Evolutionary conservation across 2,797 vertebrate genomes (phyloP).

Genomic region (Lagocephalus sceleratus): DNA sequence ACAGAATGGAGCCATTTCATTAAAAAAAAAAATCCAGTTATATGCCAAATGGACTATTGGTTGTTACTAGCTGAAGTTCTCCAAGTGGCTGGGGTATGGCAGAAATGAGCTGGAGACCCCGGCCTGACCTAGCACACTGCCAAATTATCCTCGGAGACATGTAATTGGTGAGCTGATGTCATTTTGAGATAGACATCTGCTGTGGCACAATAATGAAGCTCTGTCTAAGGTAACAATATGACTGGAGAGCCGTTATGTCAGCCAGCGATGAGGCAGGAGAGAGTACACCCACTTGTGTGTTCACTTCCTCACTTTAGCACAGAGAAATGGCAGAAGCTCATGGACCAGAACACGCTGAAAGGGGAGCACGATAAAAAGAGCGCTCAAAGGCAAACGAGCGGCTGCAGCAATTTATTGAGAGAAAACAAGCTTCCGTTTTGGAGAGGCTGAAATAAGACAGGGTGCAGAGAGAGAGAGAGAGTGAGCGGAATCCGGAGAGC

Average conservation of each 20-base stretch:
- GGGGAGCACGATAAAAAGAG: slow-evolving; percentile 38
- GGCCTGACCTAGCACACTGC: slow-evolving; percentile 50
- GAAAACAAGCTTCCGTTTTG: slow-evolving; percentile 59
- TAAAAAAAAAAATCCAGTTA: slow-evolving; percentile 44
- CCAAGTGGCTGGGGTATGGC: slow-evolving; percentile 42
- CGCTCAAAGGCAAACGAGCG: slow-evolving; percentile 42
- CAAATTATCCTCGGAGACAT: slow-evolving; percentile 68
- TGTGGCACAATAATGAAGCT: slow-evolving; percentile 64
- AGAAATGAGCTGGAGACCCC: slow-evolving; percentile 51
- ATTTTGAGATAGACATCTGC: slow-evolving; percentile 70
- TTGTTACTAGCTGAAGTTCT: slow-evolving; percentile 48
- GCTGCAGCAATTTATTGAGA: slow-evolving; percentile 48
- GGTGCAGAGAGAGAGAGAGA: slow-evolving; percentile 54
- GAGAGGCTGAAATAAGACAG: slow-evolving; percentile 13
- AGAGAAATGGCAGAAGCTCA: slow-evolving; percentile 43
- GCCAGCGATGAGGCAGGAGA: slow-evolving; percentile 54
- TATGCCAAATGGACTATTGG: slow-evolving; percentile 46
- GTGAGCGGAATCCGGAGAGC: no score
- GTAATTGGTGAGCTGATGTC: slow-evolving; percentile 72
- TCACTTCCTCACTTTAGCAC: slow-evolving; percentile 24
- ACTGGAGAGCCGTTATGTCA: slow-evolving; percentile 65
- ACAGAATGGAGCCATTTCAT: slow-evolving; percentile 55
- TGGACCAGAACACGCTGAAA: slow-evolving; percentile 32
- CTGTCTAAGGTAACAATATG: slow-evolving; percentile 69
- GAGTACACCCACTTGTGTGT: slow-evolving; percentile 42